phyloP scores from a whole-genome alignment of 2,888 invertebrate species.

The Pristionchus arcanus region DNA sequence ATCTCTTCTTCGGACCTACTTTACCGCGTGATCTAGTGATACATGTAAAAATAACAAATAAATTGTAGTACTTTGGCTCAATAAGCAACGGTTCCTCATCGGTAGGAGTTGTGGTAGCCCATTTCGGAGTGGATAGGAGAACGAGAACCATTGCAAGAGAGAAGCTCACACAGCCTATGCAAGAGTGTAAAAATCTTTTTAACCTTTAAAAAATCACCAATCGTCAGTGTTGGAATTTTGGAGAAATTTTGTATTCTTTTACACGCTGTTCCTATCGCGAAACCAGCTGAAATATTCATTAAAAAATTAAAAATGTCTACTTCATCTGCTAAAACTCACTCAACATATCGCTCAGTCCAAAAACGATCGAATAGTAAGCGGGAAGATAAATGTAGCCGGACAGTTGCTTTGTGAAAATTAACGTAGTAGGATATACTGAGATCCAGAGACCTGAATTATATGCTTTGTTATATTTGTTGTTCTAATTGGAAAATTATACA shows the following conservation, averaged over 20 bases:
- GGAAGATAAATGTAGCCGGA: not conserved
- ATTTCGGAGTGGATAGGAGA: not conserved
- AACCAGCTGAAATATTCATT: not conserved
- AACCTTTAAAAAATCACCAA: not conserved
- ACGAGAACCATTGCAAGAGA: not conserved
- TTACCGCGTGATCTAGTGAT: too few species aligned
- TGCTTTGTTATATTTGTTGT: not conserved
- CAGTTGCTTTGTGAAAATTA: not conserved
- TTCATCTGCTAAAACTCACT: conserved; percentile 32
- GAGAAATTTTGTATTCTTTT: not conserved
- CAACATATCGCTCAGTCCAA: conserved; percentile 41
- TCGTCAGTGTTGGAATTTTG: not conserved
- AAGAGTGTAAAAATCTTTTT: too few species aligned
- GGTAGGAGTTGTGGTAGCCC: not conserved
- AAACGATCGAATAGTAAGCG: not conserved
- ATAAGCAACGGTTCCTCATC: not conserved
- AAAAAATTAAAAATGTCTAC: too few species aligned
- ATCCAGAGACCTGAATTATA: not conserved
- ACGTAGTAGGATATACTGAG: conserved; percentile 1
- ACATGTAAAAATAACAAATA: too few species aligned
- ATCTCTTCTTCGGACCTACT: too few species aligned
- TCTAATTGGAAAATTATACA: not conserved
- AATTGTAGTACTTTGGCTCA: not conserved
- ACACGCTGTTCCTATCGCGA: not conserved
- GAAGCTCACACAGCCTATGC: conserved; percentile 15